Evolutionary conservation across 2,888 invertebrate genomes (phyloP).

Genomic region (Patella pellucida): DNA sequence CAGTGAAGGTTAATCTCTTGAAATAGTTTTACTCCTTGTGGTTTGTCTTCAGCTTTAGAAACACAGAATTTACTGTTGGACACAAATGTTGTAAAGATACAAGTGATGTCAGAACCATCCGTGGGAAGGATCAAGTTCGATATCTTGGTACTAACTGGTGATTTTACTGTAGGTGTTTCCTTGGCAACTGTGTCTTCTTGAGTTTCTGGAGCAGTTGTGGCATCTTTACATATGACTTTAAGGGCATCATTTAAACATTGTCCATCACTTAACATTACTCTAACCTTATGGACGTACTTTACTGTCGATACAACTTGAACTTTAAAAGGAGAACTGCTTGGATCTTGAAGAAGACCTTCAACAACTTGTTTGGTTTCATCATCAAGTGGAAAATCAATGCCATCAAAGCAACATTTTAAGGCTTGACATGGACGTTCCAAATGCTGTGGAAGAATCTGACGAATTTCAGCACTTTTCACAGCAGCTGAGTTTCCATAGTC

Average conservation of each 20-base stretch:
- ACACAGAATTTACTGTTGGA: background rate
- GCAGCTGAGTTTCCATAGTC: slow-evolving; percentile 65
- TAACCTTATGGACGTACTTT: slow-evolving; percentile 26
- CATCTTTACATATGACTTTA: too few species aligned
- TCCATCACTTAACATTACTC: slow-evolving; percentile 21
- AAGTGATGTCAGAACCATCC: background rate
- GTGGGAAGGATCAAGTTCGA: background rate
- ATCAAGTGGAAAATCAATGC: slow-evolving; percentile 15
- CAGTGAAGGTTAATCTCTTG: background rate
- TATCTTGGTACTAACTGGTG: too few species aligned
- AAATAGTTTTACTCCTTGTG: background rate
- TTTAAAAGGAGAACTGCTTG: slow-evolving; percentile 9
- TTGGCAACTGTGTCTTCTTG: too few species aligned
- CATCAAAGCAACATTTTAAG: slow-evolving; percentile 41
- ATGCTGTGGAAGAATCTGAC: slow-evolving; percentile 34
- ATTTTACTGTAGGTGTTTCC: too few species aligned
- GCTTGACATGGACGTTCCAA: slow-evolving; percentile 43
- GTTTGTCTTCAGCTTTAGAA: background rate
- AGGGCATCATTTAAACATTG: background rate
- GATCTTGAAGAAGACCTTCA: background rate
- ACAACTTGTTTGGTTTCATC: background rate
- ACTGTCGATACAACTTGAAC: slow-evolving; percentile 26
- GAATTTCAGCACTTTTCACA: slow-evolving; percentile 33
- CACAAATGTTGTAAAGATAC: background rate
- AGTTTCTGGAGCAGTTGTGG: too few species aligned